Base-by-base conservation (phyloP, 1,140 invertebrate species). In the Macrotrachela quadricornifera region DNA sequence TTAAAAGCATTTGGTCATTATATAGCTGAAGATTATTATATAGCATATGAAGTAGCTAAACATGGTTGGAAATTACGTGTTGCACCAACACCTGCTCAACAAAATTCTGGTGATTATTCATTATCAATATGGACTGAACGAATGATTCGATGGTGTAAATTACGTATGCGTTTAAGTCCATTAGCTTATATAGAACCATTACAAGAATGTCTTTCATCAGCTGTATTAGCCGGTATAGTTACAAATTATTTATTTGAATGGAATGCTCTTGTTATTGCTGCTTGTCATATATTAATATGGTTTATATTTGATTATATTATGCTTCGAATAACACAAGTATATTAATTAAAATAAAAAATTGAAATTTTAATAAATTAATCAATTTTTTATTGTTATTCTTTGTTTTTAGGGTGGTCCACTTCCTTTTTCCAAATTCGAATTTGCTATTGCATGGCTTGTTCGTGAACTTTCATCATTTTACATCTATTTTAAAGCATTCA, bases 1-100 rank as follows among this genome's bases (percentile, higher is more conserved):
- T 70, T 99, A 17, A 76, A 79, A 58, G 75, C 80, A 0, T 95
- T 97, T 70, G 84, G 83, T 1, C 80, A 84, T 56, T 99, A 95
- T 68, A 71, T 99, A 16, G 91, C 91, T 0, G 94, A 99, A 71
- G 94, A 99, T 72, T 96, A 85, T 70, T 96, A 97, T 66, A 82
- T 97, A 64, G 87, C 88, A n/a, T 82, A 91, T 70, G 79, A 79
- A 17, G 76, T 96, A 51, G 77, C 77, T 11, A 79, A 86, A 59
- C 74, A 79, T 58, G 74, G 61, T 57, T 66, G 62, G 30, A 13
- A 13, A 53, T 58, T 72, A n/a, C 56, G 58, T 36, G 62, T 76
- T n/a, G 66, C 66, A 61, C 83, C 83, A 62, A 81, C 88, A 61
- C 86, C 88, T 14, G 88, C 87, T 12, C 76, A 82, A 69, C 90